These are phyloP conservation scores for Perca fluviatilis DNA, from an alignment of 2,113 vertebrate species.

Conservation along the genomic window DNA sequence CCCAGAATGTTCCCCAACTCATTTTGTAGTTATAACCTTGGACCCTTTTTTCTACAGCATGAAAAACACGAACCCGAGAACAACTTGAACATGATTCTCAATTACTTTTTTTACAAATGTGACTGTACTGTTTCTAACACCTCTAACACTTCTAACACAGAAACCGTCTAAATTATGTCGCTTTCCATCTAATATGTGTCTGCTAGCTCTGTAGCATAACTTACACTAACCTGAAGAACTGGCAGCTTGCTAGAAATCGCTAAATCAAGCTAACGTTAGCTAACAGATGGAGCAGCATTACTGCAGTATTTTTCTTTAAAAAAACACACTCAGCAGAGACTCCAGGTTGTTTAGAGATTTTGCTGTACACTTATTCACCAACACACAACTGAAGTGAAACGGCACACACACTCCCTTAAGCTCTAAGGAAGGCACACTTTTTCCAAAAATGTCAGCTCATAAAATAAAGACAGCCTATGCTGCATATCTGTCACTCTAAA, in stretches of 20 bases:
- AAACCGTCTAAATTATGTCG: not conserved
- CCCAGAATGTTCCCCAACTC: slow-evolving; percentile 26
- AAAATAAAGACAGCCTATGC: not conserved
- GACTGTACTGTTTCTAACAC: not conserved
- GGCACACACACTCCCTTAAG: not conserved
- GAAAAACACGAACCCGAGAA: not conserved
- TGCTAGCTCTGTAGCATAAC: not conserved
- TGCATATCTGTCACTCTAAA: slow-evolving; percentile 26
- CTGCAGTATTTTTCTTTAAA: not conserved
- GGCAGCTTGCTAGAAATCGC: not conserved
- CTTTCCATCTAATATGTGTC: not conserved
- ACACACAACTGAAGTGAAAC: not conserved
- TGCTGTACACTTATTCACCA: not conserved
- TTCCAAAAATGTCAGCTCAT: not conserved
- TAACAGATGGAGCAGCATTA: not conserved
- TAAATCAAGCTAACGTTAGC: not conserved
- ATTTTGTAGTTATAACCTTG: slow-evolving; percentile 39
- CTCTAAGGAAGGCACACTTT: not conserved
- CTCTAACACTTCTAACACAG: not conserved
- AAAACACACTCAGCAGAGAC: not conserved
- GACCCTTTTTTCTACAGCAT: slow-evolving; percentile 5
- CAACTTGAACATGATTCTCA: not conserved
- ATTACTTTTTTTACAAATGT: not conserved
- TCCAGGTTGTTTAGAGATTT: not conserved
- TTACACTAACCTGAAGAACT: not conserved